Conservation (phyloP, 2,888 invertebrate genomes). For the Oxycera nigricornis region DNA sequence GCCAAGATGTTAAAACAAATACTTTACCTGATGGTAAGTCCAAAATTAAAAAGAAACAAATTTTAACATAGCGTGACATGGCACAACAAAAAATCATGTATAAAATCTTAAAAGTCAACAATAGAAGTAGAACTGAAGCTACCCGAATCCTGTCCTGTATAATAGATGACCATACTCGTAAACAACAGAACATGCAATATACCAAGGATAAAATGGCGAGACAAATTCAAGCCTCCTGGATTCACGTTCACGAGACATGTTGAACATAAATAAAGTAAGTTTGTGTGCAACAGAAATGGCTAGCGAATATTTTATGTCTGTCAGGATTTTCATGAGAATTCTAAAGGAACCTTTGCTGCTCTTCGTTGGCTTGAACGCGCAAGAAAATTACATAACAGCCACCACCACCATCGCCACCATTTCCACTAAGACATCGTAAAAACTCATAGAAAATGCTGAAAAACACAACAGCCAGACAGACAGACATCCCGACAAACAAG, state of each 20-base stretch:
- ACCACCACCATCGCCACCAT: neutral
- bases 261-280: slow-evolving; percentile 28
- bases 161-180: too few relatives aligned
- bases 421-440: too few relatives aligned
- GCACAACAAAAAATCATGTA: too few relatives aligned
- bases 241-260: slow-evolving; percentile 11
- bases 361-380: neutral
- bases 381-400: neutral
- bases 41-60: too few relatives aligned
- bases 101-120: too few relatives aligned
- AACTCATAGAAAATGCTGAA: neutral
- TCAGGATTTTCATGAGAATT: neutral
- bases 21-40: too few relatives aligned
- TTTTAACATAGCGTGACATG: too few relatives aligned
- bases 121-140: too few relatives aligned
- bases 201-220: too few relatives aligned
- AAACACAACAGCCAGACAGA: neutral
- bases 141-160: too few relatives aligned
- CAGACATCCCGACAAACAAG: slow-evolving; percentile 4
- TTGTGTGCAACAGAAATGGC: slow-evolving; percentile 8
- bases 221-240: neutral
- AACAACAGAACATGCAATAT: too few relatives aligned
- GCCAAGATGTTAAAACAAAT: too few relatives aligned
- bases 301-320: slow-evolving; percentile 16
- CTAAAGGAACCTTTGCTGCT: neutral